Evolutionary conservation across 2,797 vertebrate genomes (phyloP).

Genomic region (Amblyopsis hoosieri): DNA sequence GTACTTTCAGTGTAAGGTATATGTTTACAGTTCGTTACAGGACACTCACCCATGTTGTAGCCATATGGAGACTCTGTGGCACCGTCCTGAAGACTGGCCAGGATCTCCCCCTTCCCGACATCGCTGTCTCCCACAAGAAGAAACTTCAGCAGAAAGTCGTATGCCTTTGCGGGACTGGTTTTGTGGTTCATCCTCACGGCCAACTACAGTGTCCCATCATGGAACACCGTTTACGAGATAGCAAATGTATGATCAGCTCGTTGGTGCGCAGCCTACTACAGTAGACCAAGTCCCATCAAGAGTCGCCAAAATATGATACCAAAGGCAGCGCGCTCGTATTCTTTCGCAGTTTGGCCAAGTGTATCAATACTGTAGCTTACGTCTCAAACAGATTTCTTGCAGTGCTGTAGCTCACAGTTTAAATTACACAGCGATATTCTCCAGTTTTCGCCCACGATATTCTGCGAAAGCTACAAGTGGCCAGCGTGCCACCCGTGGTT

Average conservation of each 20-base stretch:
- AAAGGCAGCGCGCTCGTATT: no score
- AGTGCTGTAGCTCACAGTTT: no score
- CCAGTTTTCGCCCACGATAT: neutral
- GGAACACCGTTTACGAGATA: constrained; percentile 23
- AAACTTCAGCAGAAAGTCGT: constrained; percentile 83
- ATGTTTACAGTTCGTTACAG: no score
- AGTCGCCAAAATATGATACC: neutral
- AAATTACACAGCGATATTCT: neutral
- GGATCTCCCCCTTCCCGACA: constrained; percentile 83
- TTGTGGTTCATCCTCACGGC: constrained; percentile 75
- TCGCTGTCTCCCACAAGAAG: constrained; percentile 83
- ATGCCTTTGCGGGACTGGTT: constrained; percentile 78
- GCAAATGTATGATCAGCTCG: neutral
- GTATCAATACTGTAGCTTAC: no score
- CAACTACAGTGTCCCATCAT: constrained; percentile 52
- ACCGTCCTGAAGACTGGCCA: constrained; percentile 82
- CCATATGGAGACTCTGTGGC: constrained; percentile 81
- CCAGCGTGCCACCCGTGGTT: constrained; percentile 4
- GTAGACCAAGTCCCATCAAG: neutral
- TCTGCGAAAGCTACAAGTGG: constrained; percentile 24
- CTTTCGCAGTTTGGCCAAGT: no score
- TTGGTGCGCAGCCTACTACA: neutral
- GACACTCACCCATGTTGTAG: constrained; percentile 78
- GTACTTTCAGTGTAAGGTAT: no score
- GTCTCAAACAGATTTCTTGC: no score